Percentiles rank a stretch among this genome's conserved stretches.
Evolutionary conservation across 2,888 invertebrate genomes (phyloP).

Genomic region (Seira ritae): DNA sequence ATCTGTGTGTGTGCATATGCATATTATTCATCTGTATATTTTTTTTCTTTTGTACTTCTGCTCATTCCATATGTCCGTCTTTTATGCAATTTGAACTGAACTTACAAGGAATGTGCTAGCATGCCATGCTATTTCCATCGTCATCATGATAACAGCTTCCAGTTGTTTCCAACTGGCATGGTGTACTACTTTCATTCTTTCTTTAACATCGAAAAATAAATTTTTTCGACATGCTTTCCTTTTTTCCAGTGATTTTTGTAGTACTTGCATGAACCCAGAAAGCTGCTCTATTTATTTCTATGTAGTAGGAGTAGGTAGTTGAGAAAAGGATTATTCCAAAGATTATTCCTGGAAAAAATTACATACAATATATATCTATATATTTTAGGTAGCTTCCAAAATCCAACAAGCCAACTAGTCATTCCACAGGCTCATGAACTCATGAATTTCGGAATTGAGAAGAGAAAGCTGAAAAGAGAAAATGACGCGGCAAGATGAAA

Average conservation of each 20-base stretch:
- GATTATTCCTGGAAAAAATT: slow-evolving; percentile 30
- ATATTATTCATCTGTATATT: not conserved
- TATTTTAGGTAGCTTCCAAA: slow-evolving; percentile 8
- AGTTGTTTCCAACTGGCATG: not conserved
- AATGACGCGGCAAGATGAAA: not conserved
- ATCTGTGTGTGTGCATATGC: not conserved
- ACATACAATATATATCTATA: not conserved
- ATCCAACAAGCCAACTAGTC: slow-evolving; percentile 25
- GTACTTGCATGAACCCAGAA: not conserved
- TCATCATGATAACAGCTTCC: not conserved
- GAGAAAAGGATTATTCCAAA: slow-evolving; percentile 31
- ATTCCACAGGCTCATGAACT: slow-evolving; percentile 8
- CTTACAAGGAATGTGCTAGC: no score
- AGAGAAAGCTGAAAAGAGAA: slow-evolving; percentile 12
- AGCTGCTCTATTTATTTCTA: slow-evolving; percentile 14
- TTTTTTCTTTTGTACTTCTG: not conserved
- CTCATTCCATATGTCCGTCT: slow-evolving; percentile 5
- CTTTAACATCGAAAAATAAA: no score
- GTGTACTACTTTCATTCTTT: no score
- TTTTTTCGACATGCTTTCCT: no score
- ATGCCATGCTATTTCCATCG: not conserved
- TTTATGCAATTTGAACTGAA: not conserved
- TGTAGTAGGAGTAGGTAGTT: slow-evolving; percentile 21
- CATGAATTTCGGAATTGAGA: not conserved
- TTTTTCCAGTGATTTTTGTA: not conserved